phyloP scores from a whole-genome alignment of 2,888 invertebrate species.

The Lissocephala sabroskyi region DNA sequence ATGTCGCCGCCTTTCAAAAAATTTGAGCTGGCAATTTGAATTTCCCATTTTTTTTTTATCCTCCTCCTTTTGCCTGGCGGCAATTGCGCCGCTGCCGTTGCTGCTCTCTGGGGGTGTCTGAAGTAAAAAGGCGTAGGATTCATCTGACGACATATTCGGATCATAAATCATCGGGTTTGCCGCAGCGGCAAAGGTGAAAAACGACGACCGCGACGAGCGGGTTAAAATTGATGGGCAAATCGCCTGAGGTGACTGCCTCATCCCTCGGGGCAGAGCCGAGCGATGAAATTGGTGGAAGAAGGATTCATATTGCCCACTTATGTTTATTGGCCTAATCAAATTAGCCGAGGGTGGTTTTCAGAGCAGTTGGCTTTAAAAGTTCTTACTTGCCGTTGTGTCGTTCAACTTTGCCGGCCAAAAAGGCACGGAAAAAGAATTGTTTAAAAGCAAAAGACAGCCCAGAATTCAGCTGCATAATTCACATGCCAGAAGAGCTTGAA shows the following conservation, averaged over 20 bases:
- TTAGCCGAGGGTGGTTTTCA: too few species aligned
- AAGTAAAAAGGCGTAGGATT: constrained; percentile 27
- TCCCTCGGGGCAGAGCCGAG: too few species aligned
- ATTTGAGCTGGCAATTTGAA: constrained; percentile 63
- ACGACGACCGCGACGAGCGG: background rate
- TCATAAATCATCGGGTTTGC: constrained; percentile 43
- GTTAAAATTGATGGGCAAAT: constrained; percentile 15
- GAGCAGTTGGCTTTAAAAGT: too few species aligned
- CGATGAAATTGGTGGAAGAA: too few species aligned
- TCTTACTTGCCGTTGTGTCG: too few species aligned
- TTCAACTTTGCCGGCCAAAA: background rate
- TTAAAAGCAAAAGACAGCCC: background rate
- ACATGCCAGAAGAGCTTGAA: constrained; percentile 60
- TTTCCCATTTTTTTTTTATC: constrained; percentile 21
- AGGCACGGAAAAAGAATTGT: background rate
- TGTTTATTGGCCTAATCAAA: too few species aligned
- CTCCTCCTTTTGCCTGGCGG: background rate
- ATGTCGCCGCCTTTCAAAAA: constrained; percentile 66
- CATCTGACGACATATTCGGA: constrained; percentile 16
- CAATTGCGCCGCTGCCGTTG: background rate
- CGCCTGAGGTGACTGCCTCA: too few species aligned
- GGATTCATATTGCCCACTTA: too few species aligned
- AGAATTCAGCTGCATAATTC: constrained; percentile 51
- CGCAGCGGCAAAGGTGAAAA: background rate
- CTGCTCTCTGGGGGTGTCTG: constrained; percentile 10